Base-by-base conservation (phyloP, 2,797 vertebrate genomes). In the Amniataba percoides region DNA sequence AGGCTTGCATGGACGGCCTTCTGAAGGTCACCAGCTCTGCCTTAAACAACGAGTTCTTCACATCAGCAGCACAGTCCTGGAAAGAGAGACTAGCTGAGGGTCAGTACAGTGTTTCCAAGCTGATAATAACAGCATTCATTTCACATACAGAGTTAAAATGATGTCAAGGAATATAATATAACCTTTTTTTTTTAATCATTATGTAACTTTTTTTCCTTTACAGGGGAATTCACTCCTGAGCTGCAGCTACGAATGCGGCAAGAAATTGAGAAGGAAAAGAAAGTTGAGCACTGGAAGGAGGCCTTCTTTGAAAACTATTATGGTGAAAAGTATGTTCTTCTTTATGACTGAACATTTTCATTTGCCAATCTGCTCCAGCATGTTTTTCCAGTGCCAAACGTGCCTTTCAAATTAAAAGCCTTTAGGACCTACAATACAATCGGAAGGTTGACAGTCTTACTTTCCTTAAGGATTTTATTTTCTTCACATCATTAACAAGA, bases 41-140 rank as follows among this genome's bases (percentile, higher is more conserved):
- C 1, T 95, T 99, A 90, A 99, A 99, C 94, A 99, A 99, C 6
- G 98, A 99, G 87, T 99, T 99, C 93, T 99, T 99, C 91, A 98
- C 98, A 7, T 99, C 98, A 7, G 98, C 98, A 25, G 98, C 98
- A 3, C 98, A 99, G 85, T 97, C 97, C 7, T 99, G 98, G 98
- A 99, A 99, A 87, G 98, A 99, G 82, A 92, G 98, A 63, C 91
- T 99, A 45, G 93, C 97, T 2, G 98, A 99, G 95, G 98, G 98
- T 99, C 85, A 92, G 94, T 93, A 45, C 42, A 59, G 13, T 5
- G n/a, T 55, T 57, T 60, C 16, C 39, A 34, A 5, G 27, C 27
- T 43, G 5, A 74, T 75, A 59, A 72, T 53, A 60, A 61, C 49
- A 8, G 25, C 65, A 48, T 73, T 83, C 48, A 65, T 5, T 57